A percentile compares a stretch with the other conserved stretches of the same genome.
These are phyloP conservation scores for Cervus canadensis DNA, from an alignment of 2,113 vertebrate genomes.

Conservation along the genomic window DNA sequence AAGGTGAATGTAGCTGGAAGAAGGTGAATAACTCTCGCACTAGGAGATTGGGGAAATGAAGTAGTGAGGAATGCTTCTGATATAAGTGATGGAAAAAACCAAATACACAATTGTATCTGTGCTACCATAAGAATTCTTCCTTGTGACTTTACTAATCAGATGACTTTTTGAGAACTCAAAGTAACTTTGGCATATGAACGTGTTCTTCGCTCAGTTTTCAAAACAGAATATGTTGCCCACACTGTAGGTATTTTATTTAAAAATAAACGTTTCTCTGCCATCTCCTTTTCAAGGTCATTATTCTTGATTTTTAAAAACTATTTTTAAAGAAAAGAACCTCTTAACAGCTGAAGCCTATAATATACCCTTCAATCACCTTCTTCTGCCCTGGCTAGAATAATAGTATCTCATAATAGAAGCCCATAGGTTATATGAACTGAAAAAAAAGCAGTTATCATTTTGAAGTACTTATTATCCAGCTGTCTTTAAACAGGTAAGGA, in stretches of 20 bases:
- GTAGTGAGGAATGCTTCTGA: background rate
- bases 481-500: background rate
- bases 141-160: background rate
- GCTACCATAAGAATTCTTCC: background rate
- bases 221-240: background rate
- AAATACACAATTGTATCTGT: background rate
- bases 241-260: background rate
- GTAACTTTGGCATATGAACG: background rate
- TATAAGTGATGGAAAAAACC: background rate
- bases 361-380: conserved; percentile 17
- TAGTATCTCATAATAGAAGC: background rate
- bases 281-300: conserved; percentile 50
- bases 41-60: background rate
- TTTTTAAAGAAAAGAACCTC: conserved; percentile 34
- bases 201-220: background rate
- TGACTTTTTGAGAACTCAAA: background rate
- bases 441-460: background rate
- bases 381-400: background rate
- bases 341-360: background rate
- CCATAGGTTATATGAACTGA: background rate
- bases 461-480: accelerated
- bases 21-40: background rate
- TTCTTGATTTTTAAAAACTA: conserved; percentile 35
- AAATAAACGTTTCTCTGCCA: conserved; percentile 39
- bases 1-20: background rate